These are phyloP conservation scores for Hydriomena furcata DNA, from an alignment of 2,888 invertebrate genomes.

Conservation along the genomic window DNA sequence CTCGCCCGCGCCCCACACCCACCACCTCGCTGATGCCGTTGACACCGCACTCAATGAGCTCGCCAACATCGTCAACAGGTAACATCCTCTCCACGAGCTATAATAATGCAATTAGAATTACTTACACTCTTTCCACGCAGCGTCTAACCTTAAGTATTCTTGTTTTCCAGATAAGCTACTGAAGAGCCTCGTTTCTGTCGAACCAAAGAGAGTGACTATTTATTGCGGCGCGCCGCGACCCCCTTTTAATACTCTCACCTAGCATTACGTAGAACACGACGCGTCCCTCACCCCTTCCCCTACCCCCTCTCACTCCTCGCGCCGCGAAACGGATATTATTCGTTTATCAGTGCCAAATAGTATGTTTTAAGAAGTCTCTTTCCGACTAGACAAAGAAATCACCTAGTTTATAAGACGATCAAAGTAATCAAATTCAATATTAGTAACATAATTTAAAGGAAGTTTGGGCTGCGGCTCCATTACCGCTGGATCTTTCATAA, in stretches of 20 bases:
- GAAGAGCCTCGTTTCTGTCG: background rate
- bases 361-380: constrained; percentile 41
- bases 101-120: no score
- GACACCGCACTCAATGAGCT: constrained; percentile 81
- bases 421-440: no score
- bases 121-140: background rate
- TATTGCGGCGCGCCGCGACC: background rate
- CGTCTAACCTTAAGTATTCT: background rate
- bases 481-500: no score
- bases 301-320: background rate
- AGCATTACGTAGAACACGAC: background rate
- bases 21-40: constrained; percentile 88
- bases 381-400: background rate
- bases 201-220: constrained; percentile 12
- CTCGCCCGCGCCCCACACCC: constrained; percentile 74
- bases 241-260: constrained; percentile 4
- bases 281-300: background rate
- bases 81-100: background rate
- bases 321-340: background rate
- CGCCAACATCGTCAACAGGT: constrained; percentile 89
- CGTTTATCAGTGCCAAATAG: constrained; percentile 60
- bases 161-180: constrained; percentile 8
- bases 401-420: background rate
- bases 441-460: no score
- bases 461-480: no score